phyloP scores from a whole-genome alignment of 2,113 vertebrate genomes.

The Halcyon malimbica region DNA sequence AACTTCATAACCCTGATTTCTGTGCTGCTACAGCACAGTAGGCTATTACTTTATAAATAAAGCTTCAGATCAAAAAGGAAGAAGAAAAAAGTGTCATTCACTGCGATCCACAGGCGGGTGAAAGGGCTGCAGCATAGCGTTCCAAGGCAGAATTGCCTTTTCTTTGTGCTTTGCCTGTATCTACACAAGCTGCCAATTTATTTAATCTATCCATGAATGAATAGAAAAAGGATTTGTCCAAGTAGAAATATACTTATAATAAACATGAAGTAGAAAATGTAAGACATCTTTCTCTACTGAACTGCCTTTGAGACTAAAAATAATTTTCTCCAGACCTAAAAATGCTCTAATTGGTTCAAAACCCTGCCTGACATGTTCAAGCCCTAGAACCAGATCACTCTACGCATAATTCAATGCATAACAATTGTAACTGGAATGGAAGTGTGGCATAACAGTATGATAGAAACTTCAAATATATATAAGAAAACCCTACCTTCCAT shows the following conservation, averaged over 20 bases:
- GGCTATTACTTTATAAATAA: slow-evolving; percentile 31
- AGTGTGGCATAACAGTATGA: neutral
- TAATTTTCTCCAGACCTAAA: slow-evolving; percentile 8
- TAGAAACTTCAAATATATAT: neutral
- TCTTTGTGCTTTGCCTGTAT: neutral
- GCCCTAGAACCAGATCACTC: neutral
- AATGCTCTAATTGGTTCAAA: slow-evolving; percentile 12
- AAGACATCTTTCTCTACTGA: neutral
- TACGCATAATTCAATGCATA: neutral
- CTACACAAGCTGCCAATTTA: slow-evolving; percentile 23
- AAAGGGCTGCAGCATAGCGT: neutral
- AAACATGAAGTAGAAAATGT: slow-evolving; percentile 2
- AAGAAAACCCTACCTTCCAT: neutral
- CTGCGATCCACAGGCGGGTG: neutral
- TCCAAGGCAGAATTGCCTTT: slow-evolving; percentile 14
- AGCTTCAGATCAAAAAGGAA: neutral
- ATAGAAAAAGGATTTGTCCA: slow-evolving; percentile 16
- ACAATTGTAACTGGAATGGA: neutral
- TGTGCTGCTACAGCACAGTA: neutral
- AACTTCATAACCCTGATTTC: neutral
- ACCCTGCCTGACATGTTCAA: neutral
- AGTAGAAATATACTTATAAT: neutral
- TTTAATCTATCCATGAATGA: neutral
- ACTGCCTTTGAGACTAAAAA: slow-evolving; percentile 10
- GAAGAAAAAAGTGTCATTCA: neutral